Base-by-base conservation (phyloP, 2,113 vertebrate species). In the Chauna torquata region DNA sequence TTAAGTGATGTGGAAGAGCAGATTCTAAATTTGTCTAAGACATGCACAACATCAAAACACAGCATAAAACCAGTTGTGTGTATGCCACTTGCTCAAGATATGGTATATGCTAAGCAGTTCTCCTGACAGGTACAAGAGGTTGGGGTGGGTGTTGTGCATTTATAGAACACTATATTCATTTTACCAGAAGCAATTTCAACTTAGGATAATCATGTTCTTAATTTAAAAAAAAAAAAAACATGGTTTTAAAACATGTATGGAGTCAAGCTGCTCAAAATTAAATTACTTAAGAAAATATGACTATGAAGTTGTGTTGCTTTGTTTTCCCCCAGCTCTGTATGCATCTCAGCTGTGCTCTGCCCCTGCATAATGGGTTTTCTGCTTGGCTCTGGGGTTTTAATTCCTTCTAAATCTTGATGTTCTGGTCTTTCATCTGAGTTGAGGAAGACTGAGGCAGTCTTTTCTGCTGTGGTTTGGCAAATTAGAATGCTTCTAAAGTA, bases 21-120 rank as follows among this genome's bases (percentile, higher is more conserved):
- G 62, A 94, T 88, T 88, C 92, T 95, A 93, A 89, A 95, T 97
- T 82, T 96, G 90, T 95, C 92, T 42, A 8, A 54, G 38, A 42
- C 68, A 94, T 80, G 82, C 70, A 82, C 65, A 85, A 44, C 92
- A 92, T 95, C 75, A 76, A 91, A 93, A 94, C 85, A 47, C 62
- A 32, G 8, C 24, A 28, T 83, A 69, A 94, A 71, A 55, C 59
- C 28, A 22, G 52, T 62, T 92, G 91, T 74, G 86, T 64, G 93
- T 58, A 3, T 5, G n/a, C 38, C 58, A 8, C 44, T 90, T 74
- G 42, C 69, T 72, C 7, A 47, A 76, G 83, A 52, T 76, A 38
- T 74, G 38, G 34, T n/a, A 27, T 5, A 36, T 83, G 85, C 88
- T 82, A 50, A 22, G 64, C 82, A 74, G 50, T 74, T 92, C 68